phyloP scores from a whole-genome alignment of 2,888 invertebrate genomes.

The Brachypterus glaber region DNA sequence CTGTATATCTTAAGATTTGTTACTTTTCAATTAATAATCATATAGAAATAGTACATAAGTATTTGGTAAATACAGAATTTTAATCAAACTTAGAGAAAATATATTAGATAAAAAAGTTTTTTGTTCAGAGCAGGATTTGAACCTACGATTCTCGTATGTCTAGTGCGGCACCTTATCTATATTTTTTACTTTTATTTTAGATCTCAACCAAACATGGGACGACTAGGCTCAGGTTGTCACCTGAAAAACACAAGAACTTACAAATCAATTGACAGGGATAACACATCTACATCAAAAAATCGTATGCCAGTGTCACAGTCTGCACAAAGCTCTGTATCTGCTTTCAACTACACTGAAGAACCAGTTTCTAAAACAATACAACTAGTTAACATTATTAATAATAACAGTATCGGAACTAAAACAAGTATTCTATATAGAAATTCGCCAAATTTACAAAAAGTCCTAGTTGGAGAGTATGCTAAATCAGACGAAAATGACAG shows the following conservation, averaged over 20 bases:
- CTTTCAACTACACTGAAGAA: conserved; percentile 32
- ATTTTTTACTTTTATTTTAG: conserved; percentile 26
- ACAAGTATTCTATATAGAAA: neutral
- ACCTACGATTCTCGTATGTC: too few species aligned
- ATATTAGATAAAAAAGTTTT: too few species aligned
- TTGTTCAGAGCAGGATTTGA: too few species aligned
- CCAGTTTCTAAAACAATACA: conserved; percentile 33
- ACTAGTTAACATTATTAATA: too few species aligned
- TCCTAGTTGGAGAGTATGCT: too few species aligned
- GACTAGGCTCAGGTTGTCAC: conserved; percentile 36
- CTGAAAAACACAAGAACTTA: conserved; percentile 34
- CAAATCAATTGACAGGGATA: conserved; percentile 35
- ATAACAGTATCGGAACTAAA: neutral
- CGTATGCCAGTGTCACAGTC: conserved; percentile 38
- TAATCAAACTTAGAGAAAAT: too few species aligned
- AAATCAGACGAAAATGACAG: conserved; percentile 22
- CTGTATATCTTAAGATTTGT: too few species aligned
- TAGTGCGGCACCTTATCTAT: too few species aligned
- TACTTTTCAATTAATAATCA: too few species aligned
- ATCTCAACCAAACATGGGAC: conserved; percentile 40
- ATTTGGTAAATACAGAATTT: too few species aligned
- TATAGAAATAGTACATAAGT: too few species aligned
- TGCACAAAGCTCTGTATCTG: conserved; percentile 40
- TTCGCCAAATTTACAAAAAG: conserved; percentile 1
- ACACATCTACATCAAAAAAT: conserved; percentile 28